These are phyloP conservation scores for Diplazon laetatorius DNA, from an alignment of 2,888 invertebrate genomes.

Conservation along the genomic window DNA sequence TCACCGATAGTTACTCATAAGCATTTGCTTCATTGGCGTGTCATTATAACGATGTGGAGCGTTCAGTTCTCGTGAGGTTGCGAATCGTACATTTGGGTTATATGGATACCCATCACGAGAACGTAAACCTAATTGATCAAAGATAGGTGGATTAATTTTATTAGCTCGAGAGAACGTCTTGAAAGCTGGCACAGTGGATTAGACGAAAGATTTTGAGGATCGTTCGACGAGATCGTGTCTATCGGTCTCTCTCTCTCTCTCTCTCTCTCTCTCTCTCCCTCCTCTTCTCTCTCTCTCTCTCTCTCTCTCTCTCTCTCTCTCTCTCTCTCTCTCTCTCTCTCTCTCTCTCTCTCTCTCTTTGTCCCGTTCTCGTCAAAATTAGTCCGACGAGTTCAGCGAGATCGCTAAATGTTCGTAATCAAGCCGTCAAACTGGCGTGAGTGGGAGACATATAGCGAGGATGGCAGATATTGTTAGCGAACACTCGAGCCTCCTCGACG, in stretches of 20 bases:
- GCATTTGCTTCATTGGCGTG: too few relatives aligned
- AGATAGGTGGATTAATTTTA: conserved; percentile 21
- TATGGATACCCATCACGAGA: not conserved
- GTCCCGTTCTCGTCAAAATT: conserved; percentile 23
- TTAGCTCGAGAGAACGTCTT: conserved; percentile 11
- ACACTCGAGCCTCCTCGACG: conserved; percentile 20
- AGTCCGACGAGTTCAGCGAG: conserved; percentile 14
- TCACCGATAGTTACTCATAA: not conserved
- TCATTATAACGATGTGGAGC: not conserved
- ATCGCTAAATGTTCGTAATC: conserved; percentile 20
- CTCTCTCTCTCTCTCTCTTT: not conserved
- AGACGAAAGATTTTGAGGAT: conserved; percentile 21
- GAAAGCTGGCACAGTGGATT: not conserved
- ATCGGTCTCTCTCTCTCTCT: conserved; percentile 30
- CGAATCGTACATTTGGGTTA: not conserved
- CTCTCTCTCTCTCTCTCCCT: not conserved
- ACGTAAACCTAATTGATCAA: conserved; percentile 25
- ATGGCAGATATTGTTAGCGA: conserved; percentile 24
- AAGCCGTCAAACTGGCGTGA: not conserved
- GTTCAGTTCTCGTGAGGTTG: not conserved
- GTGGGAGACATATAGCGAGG: not conserved
- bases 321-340: conserved; percentile 35
- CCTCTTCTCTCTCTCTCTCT: not conserved
- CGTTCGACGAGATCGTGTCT: conserved; percentile 54
- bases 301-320: conserved; percentile 12